These are phyloP conservation scores for Conus betulinus DNA, from an alignment of 1,140 invertebrate species.

Conservation along the genomic window DNA sequence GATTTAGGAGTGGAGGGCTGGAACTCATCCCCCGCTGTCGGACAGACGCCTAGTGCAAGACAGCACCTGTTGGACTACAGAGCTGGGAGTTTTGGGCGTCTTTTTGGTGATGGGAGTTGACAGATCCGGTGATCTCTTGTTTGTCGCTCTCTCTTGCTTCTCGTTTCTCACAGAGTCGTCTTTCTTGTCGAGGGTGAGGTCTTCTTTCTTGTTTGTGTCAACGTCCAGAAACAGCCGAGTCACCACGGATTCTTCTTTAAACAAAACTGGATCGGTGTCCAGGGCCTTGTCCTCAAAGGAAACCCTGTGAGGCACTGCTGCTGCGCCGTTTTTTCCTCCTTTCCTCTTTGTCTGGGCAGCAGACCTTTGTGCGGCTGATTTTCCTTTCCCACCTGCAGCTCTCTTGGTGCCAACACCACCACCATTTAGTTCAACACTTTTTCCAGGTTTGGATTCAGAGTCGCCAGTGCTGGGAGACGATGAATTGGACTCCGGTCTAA, in stretches of 20 bases:
- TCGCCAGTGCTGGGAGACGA: too few species aligned
- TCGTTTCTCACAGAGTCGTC: not conserved
- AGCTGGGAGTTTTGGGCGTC: not conserved
- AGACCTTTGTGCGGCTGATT: not conserved
- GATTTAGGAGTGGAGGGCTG: not conserved
- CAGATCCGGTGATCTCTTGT: not conserved
- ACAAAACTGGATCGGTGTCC: not conserved
- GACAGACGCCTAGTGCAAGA: not conserved
- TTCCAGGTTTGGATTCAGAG: too few species aligned
- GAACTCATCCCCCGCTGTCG: slow-evolving; percentile 2
- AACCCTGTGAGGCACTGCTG: not conserved
- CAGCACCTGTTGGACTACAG: not conserved
- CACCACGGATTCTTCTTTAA: not conserved
- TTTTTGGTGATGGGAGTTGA: not conserved
- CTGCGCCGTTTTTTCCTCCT: not conserved
- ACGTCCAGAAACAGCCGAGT: not conserved
- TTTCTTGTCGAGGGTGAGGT: not conserved
- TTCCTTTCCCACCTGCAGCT: not conserved
- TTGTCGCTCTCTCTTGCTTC: not conserved
- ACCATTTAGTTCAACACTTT: not conserved
- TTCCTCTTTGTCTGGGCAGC: not conserved
- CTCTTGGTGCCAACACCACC: not conserved
- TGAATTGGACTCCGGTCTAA: too few species aligned
- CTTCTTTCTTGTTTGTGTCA: not conserved
- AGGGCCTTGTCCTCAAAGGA: not conserved